Evolutionary conservation across 2,797 vertebrate species (phyloP).

Genomic region (Coregonus ussuriensis): DNA sequence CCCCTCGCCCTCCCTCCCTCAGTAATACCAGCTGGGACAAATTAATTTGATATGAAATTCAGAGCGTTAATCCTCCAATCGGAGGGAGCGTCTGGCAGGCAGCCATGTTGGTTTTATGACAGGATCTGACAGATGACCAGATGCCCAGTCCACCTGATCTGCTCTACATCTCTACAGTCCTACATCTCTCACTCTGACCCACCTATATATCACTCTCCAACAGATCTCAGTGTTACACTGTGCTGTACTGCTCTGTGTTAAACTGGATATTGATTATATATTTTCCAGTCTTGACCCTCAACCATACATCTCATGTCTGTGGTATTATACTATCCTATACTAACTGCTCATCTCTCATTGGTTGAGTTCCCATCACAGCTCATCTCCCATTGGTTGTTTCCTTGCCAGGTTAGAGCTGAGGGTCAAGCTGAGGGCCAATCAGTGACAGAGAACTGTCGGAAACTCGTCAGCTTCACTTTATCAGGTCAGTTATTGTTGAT

Average conservation of each 20-base stretch:
- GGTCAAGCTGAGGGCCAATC: slow-evolving; percentile 82
- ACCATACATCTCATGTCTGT: too few species aligned
- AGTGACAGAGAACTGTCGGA: slow-evolving; percentile 82
- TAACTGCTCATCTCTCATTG: slow-evolving; percentile 9
- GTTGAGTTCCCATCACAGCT: not conserved
- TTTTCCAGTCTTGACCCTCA: too few species aligned
- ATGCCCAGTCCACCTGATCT: not conserved
- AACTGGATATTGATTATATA: not conserved
- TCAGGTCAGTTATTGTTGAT: slow-evolving; percentile 75
- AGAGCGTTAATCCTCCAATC: slow-evolving; percentile 30
- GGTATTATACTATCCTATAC: too few species aligned
- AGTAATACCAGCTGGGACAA: slow-evolving; percentile 7
- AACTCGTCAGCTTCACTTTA: slow-evolving; percentile 92
- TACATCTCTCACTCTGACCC: not conserved
- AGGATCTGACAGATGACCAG: not conserved
- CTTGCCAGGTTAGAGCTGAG: slow-evolving; percentile 77
- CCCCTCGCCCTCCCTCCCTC: not conserved
- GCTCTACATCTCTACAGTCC: not conserved
- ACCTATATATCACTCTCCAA: not conserved
- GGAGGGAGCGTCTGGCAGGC: not conserved
- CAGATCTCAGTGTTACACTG: not conserved
- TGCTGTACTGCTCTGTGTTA: not conserved
- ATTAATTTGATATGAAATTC: slow-evolving; percentile 32
- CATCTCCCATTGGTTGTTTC: slow-evolving; percentile 20
- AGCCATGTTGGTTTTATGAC: slow-evolving; percentile 3